Conservation (phyloP, 2,797 vertebrate species). For the Crenuchus spilurus region DNA sequence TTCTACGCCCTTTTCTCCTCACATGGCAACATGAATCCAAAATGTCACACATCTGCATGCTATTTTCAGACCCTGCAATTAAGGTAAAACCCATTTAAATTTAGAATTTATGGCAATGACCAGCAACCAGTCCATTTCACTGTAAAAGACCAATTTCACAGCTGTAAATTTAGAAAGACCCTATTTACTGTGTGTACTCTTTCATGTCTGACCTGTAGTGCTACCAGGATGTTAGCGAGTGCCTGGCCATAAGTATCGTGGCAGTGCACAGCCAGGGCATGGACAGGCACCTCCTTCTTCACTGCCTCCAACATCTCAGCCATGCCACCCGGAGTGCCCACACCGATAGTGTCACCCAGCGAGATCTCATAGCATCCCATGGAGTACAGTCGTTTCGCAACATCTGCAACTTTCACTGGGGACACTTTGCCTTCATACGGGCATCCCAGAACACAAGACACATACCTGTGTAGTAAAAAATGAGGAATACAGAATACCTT, state of each 20-base stretch:
- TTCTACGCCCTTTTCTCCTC: too few species aligned
- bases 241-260: constrained; percentile 98
- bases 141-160: too few species aligned
- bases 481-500: not conserved
- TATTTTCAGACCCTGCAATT: too few species aligned
- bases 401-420: constrained; percentile 92
- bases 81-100: too few species aligned
- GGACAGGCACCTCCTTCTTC: constrained; percentile 85
- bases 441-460: constrained; percentile 95
- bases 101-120: too few species aligned
- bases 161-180: too few species aligned
- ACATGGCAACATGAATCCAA: too few species aligned
- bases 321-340: constrained; percentile 93
- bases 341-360: constrained; percentile 93
- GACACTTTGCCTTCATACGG: constrained; percentile 94
- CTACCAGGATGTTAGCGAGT: constrained; percentile 92
- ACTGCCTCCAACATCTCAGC: constrained; percentile 87
- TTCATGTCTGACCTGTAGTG: constrained; percentile 86
- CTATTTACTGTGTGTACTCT: not conserved
- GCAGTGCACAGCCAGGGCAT: constrained; percentile 92
- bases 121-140: too few species aligned
- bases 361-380: constrained; percentile 99
- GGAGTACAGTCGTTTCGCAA: constrained; percentile 88
- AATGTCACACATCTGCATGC: too few species aligned
- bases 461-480: constrained; percentile 80